A percentile compares a stretch with the other conserved stretches of the same genome.
phyloP scores from a whole-genome alignment of 2,888 invertebrate genomes.

The Empis stercorea region DNA sequence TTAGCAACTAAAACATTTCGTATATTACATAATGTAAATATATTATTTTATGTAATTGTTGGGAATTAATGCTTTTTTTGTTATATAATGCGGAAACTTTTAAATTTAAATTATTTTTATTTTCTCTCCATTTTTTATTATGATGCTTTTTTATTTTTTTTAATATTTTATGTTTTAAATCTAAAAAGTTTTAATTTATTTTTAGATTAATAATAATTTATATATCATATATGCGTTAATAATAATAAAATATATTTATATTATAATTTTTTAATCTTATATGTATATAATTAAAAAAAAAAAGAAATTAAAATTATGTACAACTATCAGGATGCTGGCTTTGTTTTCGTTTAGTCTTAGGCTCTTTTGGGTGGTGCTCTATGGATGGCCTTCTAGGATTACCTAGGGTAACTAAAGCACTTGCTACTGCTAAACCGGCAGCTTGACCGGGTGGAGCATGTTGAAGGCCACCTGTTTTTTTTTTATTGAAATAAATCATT shows the following conservation, averaged over 20 bases:
- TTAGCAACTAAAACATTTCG: too few species aligned
- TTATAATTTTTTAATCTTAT: too few species aligned
- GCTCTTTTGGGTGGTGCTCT: conserved; percentile 42
- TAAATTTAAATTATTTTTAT: too few species aligned
- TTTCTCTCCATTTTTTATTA: too few species aligned
- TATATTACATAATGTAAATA: too few species aligned
- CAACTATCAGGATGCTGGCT: conserved; percentile 55
- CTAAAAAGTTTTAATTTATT: background rate
- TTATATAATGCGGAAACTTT: too few species aligned
- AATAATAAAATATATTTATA: background rate
- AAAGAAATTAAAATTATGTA: conserved; percentile 28
- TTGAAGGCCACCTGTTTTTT: conserved; percentile 58
- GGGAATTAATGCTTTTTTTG: too few species aligned
- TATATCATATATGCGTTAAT: background rate
- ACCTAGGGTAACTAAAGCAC: conserved; percentile 78
- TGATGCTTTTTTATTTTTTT: too few species aligned
- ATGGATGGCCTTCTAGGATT: conserved; percentile 62
- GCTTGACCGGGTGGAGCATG: conserved; percentile 74
- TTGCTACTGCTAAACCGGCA: conserved; percentile 74
- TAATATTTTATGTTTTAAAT: background rate
- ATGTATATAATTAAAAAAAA: too few species aligned
- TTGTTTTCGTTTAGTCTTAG: conserved; percentile 40
- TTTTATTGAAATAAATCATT: background rate
- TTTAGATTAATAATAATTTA: background rate
- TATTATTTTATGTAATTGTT: too few species aligned